Base-by-base conservation (phyloP, 2,113 vertebrate genomes). In the Tragulus kanchil region DNA sequence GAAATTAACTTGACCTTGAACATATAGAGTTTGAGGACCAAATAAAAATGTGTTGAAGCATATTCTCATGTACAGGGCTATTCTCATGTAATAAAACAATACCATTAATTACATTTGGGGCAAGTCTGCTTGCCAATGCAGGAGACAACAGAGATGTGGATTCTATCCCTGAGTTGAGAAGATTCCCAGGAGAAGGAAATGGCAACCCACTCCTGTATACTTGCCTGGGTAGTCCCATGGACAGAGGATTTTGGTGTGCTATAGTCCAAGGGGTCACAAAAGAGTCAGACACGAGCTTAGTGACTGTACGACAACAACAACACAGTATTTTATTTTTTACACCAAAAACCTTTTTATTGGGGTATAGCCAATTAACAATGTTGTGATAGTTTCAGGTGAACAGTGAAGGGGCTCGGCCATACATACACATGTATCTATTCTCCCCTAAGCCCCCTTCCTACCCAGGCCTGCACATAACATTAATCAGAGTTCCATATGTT, bases 1-100 rank as follows among this genome's bases (percentile, higher is more conserved):
- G 28, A 85, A 67, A 79, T 50, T 71, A 94, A 93, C 59, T 77
- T 90, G 73, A 90, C 48, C 25, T 83, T 75, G 31, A 75, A 83
- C 28, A 89, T 50, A 31, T 5, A 45, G 50, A 89, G 52, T 82
- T 64, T 69, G 81, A 93, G 28, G 1, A 73, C 50, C 8, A 52
- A 67, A 64, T 67, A 79, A 93, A 52, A 73, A 71, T n/a, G 0
- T 52, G 56, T 58, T 7, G 25, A 89, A 58, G 42, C 50, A 56
- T 61, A 36, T 45, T 84, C 64, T 56, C 62, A 48, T 88, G 11
- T 77, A 31, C 8, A 75, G 5, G 6, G 31, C 31, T 89, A 5
- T 62, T 58, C 26, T 90, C 19, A 42, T n/a, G 4, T 64, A 81
- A 92, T 50, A 85, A 69, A 89, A 79, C 21, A 92, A 26, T 85